These are phyloP conservation scores for Asobara japonica DNA, from an alignment of 1,140 invertebrate genomes.

Conservation along the genomic window DNA sequence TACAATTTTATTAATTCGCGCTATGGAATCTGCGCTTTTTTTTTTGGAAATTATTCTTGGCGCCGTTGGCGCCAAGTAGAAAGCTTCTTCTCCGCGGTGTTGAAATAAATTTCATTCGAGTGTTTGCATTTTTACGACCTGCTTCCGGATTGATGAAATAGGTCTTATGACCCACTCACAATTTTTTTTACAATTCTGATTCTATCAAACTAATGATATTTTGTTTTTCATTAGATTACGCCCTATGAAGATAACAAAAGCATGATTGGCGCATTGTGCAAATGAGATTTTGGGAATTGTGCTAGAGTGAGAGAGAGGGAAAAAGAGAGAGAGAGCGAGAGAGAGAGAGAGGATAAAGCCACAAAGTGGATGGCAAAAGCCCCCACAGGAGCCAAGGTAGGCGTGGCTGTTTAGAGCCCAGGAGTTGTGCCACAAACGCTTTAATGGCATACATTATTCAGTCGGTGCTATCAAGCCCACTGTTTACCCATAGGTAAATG, in stretches of 20 bases:
- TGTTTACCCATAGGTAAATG: constrained; percentile 45
- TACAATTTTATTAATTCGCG: too few species aligned
- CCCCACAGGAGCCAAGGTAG: constrained; percentile 4
- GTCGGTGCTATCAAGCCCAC: constrained; percentile 43
- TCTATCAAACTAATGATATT: not conserved
- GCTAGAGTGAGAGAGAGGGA: not conserved
- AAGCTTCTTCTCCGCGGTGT: too few species aligned
- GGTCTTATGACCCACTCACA: too few species aligned
- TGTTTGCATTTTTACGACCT: too few species aligned
- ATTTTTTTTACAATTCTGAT: constrained; percentile 6
- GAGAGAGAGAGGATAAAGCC: not conserved
- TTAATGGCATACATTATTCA: constrained; percentile 42
- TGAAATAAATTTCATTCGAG: too few species aligned
- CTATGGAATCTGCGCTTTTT: too few species aligned
- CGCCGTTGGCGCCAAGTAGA: too few species aligned
- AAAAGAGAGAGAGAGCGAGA: not conserved
- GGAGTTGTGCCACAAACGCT: constrained; percentile 27
- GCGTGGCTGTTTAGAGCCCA: constrained; percentile 16
- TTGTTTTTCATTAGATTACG: not conserved
- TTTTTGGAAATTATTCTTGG: too few species aligned
- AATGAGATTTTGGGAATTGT: constrained; percentile 10
- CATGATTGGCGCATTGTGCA: not conserved
- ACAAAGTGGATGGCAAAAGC: constrained; percentile 15
- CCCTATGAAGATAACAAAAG: not conserved
- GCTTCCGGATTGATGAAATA: too few species aligned